Conservation (phyloP, 2,888 invertebrate genomes). For the Drosophila borealis region DNA sequence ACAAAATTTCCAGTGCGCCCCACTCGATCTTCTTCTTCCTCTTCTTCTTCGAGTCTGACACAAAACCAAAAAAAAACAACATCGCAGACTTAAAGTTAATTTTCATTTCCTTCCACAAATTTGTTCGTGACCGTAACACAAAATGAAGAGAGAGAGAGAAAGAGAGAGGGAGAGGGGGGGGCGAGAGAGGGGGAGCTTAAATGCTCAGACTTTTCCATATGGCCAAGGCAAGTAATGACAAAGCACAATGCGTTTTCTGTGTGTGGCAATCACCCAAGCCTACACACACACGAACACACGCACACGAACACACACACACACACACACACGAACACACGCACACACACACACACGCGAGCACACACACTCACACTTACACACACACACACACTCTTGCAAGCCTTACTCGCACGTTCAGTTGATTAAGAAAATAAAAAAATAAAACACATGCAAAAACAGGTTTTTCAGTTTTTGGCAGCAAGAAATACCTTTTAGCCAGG, state of each 20-base stretch:
- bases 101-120: conserved; percentile 64
- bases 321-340: conserved; percentile 2
- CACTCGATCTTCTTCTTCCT: conserved; percentile 10
- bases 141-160: conserved; percentile 31
- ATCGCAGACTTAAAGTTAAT: conserved; percentile 30
- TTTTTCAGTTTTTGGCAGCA: conserved; percentile 42
- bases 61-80: neutral
- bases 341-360: too few species aligned
- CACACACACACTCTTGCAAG: conserved; percentile 10
- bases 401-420: conserved; percentile 68
- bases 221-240: conserved; percentile 67
- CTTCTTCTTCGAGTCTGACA: conserved; percentile 1
- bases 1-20: conserved; percentile 47
- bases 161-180: conserved; percentile 13
- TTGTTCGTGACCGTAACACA: conserved; percentile 68
- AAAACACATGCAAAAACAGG: conserved; percentile 56
- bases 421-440: conserved; percentile 26
- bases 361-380: conserved; percentile 7
- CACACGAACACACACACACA: conserved; percentile 7
- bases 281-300: conserved; percentile 23
- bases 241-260: conserved; percentile 54
- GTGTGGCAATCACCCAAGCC: conserved; percentile 41
- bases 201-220: conserved; percentile 46
- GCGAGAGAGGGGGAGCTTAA: conserved; percentile 30
- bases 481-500: conserved; percentile 15